These are phyloP conservation scores for Ptiloglossa arizonensis DNA, from an alignment of 1,140 invertebrate species.

Conservation along the genomic window DNA sequence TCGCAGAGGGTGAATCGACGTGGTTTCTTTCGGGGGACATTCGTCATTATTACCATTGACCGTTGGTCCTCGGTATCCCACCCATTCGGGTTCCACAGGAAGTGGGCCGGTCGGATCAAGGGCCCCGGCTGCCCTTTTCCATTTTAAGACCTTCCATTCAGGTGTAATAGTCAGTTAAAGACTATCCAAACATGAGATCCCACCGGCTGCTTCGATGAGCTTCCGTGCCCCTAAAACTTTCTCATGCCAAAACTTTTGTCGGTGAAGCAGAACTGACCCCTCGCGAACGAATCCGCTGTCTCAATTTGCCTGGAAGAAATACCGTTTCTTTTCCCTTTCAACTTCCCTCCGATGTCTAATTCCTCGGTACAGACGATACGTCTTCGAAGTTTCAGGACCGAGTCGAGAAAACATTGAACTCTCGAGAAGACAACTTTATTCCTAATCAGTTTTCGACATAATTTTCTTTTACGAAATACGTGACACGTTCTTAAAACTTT, in stretches of 20 bases:
- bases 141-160: conserved; percentile 74
- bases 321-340: too few species aligned
- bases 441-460: too few species aligned
- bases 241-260: conserved; percentile 43
- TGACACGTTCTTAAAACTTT: too few species aligned
- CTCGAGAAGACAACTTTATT: too few species aligned
- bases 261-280: background rate
- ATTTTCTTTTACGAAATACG: too few species aligned
- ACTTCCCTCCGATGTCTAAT: too few species aligned
- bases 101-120: conserved; percentile 81
- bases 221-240: conserved; percentile 29
- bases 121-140: conserved; percentile 73
- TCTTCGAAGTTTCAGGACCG: too few species aligned
- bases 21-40: conserved; percentile 64
- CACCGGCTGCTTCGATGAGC: conserved; percentile 58
- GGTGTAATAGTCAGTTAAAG: conserved; percentile 82
- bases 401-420: too few species aligned
- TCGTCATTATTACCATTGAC: conserved; percentile 76
- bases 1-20: conserved; percentile 52
- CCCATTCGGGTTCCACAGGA: conserved; percentile 75
- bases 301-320: conserved; percentile 11
- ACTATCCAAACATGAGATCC: conserved; percentile 77
- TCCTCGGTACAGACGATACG: too few species aligned
- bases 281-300: background rate
- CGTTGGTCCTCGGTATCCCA: conserved; percentile 69